Evolutionary conservation across 2,888 invertebrate genomes (phyloP), one percentile per base, ranked within the genome.

Genomic region (Ormyrus nitidulus): DNA sequence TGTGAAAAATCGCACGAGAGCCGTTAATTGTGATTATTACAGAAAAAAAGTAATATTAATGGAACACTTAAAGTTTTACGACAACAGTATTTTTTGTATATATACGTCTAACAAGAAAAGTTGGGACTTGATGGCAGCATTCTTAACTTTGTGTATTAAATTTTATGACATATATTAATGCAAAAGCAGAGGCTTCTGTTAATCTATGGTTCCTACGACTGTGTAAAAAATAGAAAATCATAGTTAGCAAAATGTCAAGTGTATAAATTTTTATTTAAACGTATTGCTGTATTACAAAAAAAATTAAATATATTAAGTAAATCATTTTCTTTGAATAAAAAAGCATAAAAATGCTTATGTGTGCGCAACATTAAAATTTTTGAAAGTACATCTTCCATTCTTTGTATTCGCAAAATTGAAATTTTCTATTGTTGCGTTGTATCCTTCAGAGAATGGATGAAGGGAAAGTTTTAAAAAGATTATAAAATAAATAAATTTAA

Each of bases 41-140:
- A 19, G 54, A 66, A 66, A 77, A 78, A 61, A 53, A 65, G 64
- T 65, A 61, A 19, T 71, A 79, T 74, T 74, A 62, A 74, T 74
- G 54, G 13, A 74, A 79, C 44, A 79, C 51, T 65, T 73, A 64
- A 77, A 75, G 51, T 69, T 83, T 84, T 82, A 76, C 74, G 76
- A 81, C 76, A 76, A 81, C 83, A 83, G 83, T 83, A 82, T 83
- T 84, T 84, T 84, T 82, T 83, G 81, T 81, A 81, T 19, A 66
- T 74, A 81, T 77, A 77, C 48, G 56, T 71, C 49, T 77, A 59
- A 71, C 46, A 77, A 66, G 61, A 53, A 48, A 77, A 68, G 72
- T 69, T 79, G 75, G 19, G 56, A 68, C 19, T 71, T 58, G 13
- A 51, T 72, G 62, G 71, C 78, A 72, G 75, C 65, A 69, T 81